Percentiles rank a stretch among this genome's conserved stretches.
These are phyloP conservation scores for Circaetus gallicus DNA, from an alignment of 2,113 vertebrate species.

Conservation along the genomic window DNA sequence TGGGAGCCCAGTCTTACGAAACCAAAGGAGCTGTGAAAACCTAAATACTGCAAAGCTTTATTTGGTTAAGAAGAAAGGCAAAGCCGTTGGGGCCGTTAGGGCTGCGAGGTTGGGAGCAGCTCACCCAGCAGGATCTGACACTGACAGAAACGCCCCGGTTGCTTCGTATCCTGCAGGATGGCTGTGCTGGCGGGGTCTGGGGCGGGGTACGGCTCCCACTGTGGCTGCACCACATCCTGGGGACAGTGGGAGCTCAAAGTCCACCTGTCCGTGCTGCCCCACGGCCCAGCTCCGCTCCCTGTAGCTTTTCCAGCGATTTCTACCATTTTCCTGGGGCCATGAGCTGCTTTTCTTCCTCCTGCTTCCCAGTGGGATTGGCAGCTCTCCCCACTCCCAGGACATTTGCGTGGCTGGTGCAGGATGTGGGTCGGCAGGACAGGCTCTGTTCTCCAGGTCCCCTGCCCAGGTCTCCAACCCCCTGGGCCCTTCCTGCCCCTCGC, in stretches of 20 bases:
- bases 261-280: accelerated
- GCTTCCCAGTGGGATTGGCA: background rate
- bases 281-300: accelerated
- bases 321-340: background rate
- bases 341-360: background rate
- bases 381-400: background rate
- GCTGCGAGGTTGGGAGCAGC: background rate
- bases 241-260: background rate
- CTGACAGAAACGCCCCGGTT: accelerated
- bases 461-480: background rate
- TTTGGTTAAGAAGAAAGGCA: background rate
- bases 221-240: accelerated
- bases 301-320: background rate
- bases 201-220: background rate
- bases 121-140: background rate
- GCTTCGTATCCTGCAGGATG: accelerated
- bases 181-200: accelerated
- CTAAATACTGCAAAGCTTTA: background rate
- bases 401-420: background rate
- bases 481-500: background rate
- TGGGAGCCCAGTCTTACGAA: accelerated
- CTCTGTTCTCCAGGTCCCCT: background rate
- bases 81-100: accelerated
- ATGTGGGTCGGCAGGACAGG: background rate
- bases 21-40: background rate